These are phyloP conservation scores for Gambusia yucatana DNA, from an alignment of 2,797 vertebrate species.

Conservation along the genomic window DNA sequence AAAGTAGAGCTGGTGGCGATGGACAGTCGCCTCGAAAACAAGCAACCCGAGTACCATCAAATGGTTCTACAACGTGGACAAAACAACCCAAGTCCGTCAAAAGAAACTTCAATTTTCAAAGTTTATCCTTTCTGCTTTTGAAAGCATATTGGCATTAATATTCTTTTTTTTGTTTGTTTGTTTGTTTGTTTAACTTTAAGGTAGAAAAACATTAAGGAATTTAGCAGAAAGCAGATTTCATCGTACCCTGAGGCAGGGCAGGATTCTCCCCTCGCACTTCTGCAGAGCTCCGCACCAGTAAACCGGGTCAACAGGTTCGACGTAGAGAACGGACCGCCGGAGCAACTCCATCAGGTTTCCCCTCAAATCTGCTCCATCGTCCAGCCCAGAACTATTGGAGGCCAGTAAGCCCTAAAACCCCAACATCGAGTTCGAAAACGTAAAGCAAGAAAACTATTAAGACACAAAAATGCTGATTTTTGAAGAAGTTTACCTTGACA, in stretches of 20 bases:
- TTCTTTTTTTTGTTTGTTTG: neutral
- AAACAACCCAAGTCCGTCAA: neutral
- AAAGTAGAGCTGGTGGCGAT: conserved; percentile 76
- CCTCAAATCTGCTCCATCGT: conserved; percentile 42
- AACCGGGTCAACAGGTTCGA: conserved; percentile 69
- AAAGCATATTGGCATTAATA: neutral
- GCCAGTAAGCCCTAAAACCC: conserved; percentile 56
- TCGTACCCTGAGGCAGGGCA: conserved; percentile 77
- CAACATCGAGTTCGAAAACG: neutral
- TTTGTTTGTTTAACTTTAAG: neutral
- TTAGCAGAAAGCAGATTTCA: neutral
- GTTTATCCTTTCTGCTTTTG: neutral
- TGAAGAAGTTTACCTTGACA: neutral
- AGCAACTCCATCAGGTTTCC: conserved; percentile 75
- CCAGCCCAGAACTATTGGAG: conserved; percentile 66
- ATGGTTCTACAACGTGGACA: conserved; percentile 71
- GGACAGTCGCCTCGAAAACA: conserved; percentile 75
- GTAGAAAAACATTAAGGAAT: neutral
- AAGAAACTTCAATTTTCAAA: neutral
- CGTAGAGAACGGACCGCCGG: conserved; percentile 63
- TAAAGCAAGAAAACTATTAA: neutral
- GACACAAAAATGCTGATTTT: neutral
- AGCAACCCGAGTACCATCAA: conserved; percentile 75
- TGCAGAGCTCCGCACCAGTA: conserved; percentile 74
- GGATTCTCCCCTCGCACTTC: conserved; percentile 72